phyloP scores from a whole-genome alignment of 2,797 vertebrate species.

The Poeciliopsis presidionis region DNA sequence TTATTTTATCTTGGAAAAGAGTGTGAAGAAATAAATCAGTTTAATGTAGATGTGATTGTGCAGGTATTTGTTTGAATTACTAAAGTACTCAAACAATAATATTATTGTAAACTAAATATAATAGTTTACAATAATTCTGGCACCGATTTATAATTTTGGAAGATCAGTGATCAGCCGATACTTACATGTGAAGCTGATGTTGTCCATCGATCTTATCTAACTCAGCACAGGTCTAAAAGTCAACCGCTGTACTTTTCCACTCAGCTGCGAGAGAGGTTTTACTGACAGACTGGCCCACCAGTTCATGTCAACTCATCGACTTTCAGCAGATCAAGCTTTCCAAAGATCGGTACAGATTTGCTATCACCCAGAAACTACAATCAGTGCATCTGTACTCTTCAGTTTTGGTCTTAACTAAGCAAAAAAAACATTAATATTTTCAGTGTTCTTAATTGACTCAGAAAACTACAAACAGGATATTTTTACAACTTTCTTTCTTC shows the following conservation, averaged over 20 bases:
- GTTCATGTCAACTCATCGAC: no score
- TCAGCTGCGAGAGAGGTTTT: no score
- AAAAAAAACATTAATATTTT: not conserved
- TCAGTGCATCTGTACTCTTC: no score
- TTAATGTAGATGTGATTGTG: not conserved
- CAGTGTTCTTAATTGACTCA: not conserved
- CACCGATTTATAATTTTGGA: not conserved
- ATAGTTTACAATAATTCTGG: not conserved
- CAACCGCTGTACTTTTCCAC: no score
- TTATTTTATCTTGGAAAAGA: not conserved
- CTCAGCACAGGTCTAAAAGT: no score
- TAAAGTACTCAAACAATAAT: not conserved
- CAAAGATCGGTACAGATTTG: no score
- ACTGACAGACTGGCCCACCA: no score
- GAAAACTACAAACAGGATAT: not conserved
- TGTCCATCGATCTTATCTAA: no score
- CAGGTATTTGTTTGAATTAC: not conserved
- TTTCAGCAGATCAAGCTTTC: no score
- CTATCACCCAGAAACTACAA: no score
- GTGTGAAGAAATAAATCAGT: not conserved
- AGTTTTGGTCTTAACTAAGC: not conserved
- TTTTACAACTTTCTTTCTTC: not conserved
- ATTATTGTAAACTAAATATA: not conserved
- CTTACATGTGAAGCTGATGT: no score
- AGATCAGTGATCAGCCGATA: no score